These are phyloP conservation scores for Tadarida brasiliensis DNA, from an alignment of 2,797 vertebrate genomes.

Conservation along the genomic window DNA sequence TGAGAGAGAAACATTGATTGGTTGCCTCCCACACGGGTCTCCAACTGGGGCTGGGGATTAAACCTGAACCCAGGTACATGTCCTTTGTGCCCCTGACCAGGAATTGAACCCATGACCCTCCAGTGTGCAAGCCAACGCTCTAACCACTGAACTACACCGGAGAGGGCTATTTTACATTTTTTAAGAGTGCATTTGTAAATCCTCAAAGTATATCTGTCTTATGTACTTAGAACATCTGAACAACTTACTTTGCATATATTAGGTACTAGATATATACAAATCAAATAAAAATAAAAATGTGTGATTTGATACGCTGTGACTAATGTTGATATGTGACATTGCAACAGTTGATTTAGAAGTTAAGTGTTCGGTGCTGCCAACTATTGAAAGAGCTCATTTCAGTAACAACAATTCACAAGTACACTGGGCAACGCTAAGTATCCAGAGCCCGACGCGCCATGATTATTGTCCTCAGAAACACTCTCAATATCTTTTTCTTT, in stretches of 20 bases:
- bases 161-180: not conserved
- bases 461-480: not conserved
- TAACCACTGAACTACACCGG: no score
- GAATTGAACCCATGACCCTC: no score
- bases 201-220: not conserved
- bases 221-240: not conserved
- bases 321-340: not conserved
- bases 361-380: not conserved
- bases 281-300: slow-evolving; percentile 39
- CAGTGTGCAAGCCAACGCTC: no score
- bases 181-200: not conserved
- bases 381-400: not conserved
- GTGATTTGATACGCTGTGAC: not conserved
- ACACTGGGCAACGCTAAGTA: not conserved
- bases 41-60: no score
- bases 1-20: no score
- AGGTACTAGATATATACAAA: not conserved
- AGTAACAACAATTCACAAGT: not conserved
- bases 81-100: no score
- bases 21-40: no score
- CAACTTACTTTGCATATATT: slow-evolving; percentile 13
- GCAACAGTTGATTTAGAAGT: not conserved
- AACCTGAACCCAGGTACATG: no score
- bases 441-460: not conserved
- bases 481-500: slow-evolving; percentile 1